Base-by-base conservation (phyloP, 2,113 vertebrate genomes). In the Beaufortia kweichowensis region DNA sequence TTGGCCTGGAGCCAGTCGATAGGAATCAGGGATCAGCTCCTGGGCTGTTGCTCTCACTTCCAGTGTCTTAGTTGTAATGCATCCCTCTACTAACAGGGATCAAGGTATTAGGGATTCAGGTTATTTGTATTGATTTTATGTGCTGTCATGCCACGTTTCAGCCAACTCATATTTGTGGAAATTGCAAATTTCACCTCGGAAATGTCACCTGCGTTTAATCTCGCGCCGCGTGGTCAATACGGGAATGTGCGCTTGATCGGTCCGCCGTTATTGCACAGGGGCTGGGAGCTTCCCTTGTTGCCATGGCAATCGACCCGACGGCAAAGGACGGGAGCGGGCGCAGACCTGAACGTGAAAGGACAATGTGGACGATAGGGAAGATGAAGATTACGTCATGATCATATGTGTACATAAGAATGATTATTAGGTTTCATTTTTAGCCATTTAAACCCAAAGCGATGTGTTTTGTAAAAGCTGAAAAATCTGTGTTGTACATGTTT, bases 91-190 rank as follows among this genome's bases (percentile, higher is more conserved):
- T 91, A 90, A 92, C 85, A 33, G 92, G 96, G 96, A 96, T 98
- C 95, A 97, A 96, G 91, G 95, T 97, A 98, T 98, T 98, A 98
- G 94, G 95, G 94, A 95, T 95, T 96, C 90, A 92, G 92, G 95
- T 96, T 97, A 98, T 98, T 97, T 95, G 95, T 98, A 99, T 99
- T 98, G 96, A 99, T 99, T 95, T 96, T 96, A 90, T 95, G 95
- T 96, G 95, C 94, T 90, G 92, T 94, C 91, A 91, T 93, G 92
- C 94, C 87, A 90, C 85, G 84, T 94, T 88, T 33, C 90, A 91
- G 93, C 93, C 95, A 93, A 88, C 93, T 96, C 91, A 94, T 96
- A 96, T 98, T 96, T 96, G 93, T 95, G 95, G 93, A 92, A 93
- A 94, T 96, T 96, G 95, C 95, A 95, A 96, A 98, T 97, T 97